Evolutionary conservation across 2,113 vertebrate species (phyloP), one percentile per base, ranked within the genome.

Genomic region (Elgaria multicarinata): DNA sequence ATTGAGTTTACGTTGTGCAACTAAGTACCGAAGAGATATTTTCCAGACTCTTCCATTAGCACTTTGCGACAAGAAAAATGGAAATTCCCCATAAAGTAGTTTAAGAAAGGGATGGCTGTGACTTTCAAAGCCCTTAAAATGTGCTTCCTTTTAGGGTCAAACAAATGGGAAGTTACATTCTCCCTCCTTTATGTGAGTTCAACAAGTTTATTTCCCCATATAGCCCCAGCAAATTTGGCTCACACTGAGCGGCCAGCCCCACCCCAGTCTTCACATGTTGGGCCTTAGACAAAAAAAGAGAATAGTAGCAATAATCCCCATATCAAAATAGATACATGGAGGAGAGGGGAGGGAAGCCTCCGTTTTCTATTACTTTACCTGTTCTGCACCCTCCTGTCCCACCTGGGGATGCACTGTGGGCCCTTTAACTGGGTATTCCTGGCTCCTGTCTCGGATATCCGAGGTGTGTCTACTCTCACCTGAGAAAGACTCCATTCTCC

Each of bases 381-480:
- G 46, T 72, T 82, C 74, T 80, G 55, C 0, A 74, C 33, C 16
- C 74, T 87, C 42, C 18, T 87, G 66, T 83, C 85, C 72, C 39
- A 93, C 16, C 14, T 44, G 2, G 28, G 55, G 50, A 94, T 91
- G 75, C 46, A 93, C 92, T 0, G 0, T 87, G n/a, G 39, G 0
- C 4, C 3, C 33, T 33, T 53, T 75, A 76, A 86, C 22, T 80
- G 13, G 12, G 0, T 77, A 90, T 78, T 93, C 42, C 81, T 76
- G 33, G 20, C 85, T 50, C 91, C 79, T 90, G 20, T 58, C 87
- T 91, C 87, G 88, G 89, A 86, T 50, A 90, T 14, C 69, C 87
- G 55, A 16, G n/a, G 6, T 91, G 42, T 46, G 20, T 84, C 87
- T 92, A 78, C 67, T 89, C 93, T 79, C 36, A 64, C 44, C 22